These are phyloP conservation scores for Calephelis virginiensis DNA, from an alignment of 1,140 invertebrate species.

Conservation along the genomic window DNA sequence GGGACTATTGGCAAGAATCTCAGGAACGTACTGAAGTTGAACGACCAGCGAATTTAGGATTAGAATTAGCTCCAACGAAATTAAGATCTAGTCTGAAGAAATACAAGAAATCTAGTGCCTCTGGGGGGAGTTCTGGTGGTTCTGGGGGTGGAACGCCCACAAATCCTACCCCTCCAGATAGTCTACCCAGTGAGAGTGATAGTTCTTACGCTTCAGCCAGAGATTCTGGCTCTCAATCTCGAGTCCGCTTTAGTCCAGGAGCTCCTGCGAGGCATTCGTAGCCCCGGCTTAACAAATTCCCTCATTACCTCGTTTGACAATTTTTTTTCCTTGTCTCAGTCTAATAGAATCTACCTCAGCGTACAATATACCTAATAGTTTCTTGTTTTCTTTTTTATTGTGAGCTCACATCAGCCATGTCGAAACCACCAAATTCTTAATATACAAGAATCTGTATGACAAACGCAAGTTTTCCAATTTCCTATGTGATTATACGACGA, in stretches of 20 bases:
- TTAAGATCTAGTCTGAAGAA: constrained; percentile 88
- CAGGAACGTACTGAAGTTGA: constrained; percentile 71
- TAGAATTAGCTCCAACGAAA: constrained; percentile 80
- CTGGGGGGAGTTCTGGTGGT: constrained; percentile 76
- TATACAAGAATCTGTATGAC: too few relatives aligned
- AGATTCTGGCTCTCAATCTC: constrained; percentile 69
- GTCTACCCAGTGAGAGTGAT: constrained; percentile 87
- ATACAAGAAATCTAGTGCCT: constrained; percentile 76
- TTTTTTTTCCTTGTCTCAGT: neutral
- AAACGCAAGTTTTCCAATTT: too few relatives aligned
- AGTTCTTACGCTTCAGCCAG: constrained; percentile 91
- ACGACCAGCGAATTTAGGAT: constrained; percentile 85
- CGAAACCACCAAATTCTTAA: too few relatives aligned
- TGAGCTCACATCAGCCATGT: too few relatives aligned
- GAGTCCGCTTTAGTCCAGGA: constrained; percentile 84
- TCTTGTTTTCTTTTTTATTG: neutral
- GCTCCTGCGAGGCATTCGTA: constrained; percentile 64
- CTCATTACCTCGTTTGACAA: constrained; percentile 74
- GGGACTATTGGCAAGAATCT: constrained; percentile 79
- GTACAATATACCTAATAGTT: neutral
- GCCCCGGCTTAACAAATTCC: constrained; percentile 71
- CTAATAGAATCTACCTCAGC: constrained; percentile 8
- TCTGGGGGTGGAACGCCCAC: constrained; percentile 87
- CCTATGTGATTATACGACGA: too few relatives aligned
- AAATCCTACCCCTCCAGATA: constrained; percentile 91